A percentile compares a stretch with the other conserved stretches of the same genome.
phyloP scores from a whole-genome alignment of 2,797 vertebrate species.

The Melanotaenia trifasciata region DNA sequence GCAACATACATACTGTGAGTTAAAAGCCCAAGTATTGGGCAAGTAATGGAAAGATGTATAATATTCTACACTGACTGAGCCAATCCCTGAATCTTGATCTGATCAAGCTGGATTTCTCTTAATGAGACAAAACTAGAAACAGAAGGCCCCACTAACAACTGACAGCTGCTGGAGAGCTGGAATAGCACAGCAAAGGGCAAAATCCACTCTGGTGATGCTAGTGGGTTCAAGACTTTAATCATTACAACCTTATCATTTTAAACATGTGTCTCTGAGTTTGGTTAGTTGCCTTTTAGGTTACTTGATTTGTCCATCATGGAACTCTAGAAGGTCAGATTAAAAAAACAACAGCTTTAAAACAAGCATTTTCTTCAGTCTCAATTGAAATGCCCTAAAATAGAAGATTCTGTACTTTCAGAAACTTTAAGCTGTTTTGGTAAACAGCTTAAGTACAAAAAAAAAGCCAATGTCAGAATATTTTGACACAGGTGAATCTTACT shows the following conservation, averaged over 20 bases:
- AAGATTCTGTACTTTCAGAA: background rate
- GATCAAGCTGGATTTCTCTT: background rate
- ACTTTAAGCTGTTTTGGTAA: background rate
- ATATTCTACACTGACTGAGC: background rate
- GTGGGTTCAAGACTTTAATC: background rate
- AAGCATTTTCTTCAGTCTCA: background rate
- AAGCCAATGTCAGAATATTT: background rate
- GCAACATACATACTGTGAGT: background rate
- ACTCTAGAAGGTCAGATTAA: background rate
- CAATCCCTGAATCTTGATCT: background rate
- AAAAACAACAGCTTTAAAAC: background rate
- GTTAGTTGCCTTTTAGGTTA: background rate
- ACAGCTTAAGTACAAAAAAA: background rate
- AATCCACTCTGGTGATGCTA: background rate
- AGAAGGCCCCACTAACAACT: background rate
- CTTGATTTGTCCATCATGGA: background rate
- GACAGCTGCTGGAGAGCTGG: background rate
- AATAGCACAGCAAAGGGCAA: background rate
- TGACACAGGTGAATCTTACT: conserved; percentile 51
- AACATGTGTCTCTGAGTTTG: background rate
- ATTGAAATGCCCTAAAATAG: background rate
- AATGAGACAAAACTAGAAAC: background rate
- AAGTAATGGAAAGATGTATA: background rate
- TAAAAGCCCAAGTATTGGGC: background rate
- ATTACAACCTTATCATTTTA: background rate